A percentile compares a stretch with the other conserved stretches of the same genome.
phyloP scores from a whole-genome alignment of 2,113 vertebrate genomes.

The Hiodon alosoides region DNA sequence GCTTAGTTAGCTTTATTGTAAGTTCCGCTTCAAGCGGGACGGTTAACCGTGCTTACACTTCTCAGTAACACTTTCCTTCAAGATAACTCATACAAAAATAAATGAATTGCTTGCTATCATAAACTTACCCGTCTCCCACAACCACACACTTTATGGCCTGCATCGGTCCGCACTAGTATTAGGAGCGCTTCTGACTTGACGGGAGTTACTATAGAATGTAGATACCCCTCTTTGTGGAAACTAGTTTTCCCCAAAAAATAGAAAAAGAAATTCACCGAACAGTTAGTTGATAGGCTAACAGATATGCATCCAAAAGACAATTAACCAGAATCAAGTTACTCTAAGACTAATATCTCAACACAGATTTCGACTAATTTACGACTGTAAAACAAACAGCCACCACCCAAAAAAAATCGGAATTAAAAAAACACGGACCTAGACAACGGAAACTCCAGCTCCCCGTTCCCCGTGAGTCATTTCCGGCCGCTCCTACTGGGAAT shows the following conservation, averaged over 20 bases:
- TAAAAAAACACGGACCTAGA: constrained; percentile 18
- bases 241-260: constrained; percentile 10
- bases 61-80: background rate
- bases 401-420: constrained; percentile 23
- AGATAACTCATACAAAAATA: background rate
- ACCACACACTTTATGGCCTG: constrained; percentile 99
- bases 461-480: constrained; percentile 22
- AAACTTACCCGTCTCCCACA: constrained; percentile 89
- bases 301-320: constrained; percentile 7
- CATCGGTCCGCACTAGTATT: constrained; percentile 63
- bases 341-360: background rate
- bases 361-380: background rate
- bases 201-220: background rate
- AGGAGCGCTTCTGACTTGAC: constrained; percentile 16
- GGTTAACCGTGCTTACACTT: background rate
- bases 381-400: constrained; percentile 17
- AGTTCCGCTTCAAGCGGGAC: background rate
- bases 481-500: constrained; percentile 25
- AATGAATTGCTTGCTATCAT: background rate
- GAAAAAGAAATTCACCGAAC: background rate
- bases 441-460: constrained; percentile 19
- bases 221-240: constrained; percentile 20
- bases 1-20: background rate
- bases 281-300: constrained; percentile 40
- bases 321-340: background rate